Base-by-base conservation (phyloP, 1,140 invertebrate genomes). In the Drosophila albomicans region DNA sequence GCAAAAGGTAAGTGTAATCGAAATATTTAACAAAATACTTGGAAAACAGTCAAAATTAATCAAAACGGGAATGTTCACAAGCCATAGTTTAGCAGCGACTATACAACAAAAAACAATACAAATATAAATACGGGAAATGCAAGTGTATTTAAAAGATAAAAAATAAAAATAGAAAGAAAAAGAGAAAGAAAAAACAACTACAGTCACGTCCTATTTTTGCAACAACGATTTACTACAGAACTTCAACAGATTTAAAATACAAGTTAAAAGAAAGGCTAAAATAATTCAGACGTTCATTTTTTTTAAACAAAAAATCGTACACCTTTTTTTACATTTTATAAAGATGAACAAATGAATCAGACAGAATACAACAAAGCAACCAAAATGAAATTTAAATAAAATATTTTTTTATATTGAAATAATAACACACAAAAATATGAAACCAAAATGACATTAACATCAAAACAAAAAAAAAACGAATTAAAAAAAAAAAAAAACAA, bases 161-260 rank as follows among this genome's bases (percentile, higher is more conserved):
- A 25, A 25, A 25, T 25, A 25, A 25, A 25, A 25, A 25, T 4
- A 25, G 20, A 25, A 62, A 49, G 25, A 45, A 71, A 43, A 58
- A 62, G 7, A 28, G 68, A 49, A 52, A 78, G 67, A 75, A 69
- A 74, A 64, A 71, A 75, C 46, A 49, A 67, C 54, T 92, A 91
- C 91, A 92, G 91, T 92, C 91, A 92, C 91, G 91, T 92, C 91
- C 91, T 92, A 92, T 92, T 92, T 92, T 92, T 92, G 91, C 91
- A 92, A 92, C 91, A 92, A 92, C 87, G 91, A 92, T 89, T 90
- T 89, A 88, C 86, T 89, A 89, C 81, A 88, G 75, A 68, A 58
- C 73, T 63, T 58, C 51, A 69, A 72, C 32, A 59, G 64, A 51
- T 43, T 13, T 43, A 30, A 25, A 65, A 58, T 43, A 57, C 58